Conservation (phyloP, 2,888 invertebrate species). For the Antheraea assamensis region DNA sequence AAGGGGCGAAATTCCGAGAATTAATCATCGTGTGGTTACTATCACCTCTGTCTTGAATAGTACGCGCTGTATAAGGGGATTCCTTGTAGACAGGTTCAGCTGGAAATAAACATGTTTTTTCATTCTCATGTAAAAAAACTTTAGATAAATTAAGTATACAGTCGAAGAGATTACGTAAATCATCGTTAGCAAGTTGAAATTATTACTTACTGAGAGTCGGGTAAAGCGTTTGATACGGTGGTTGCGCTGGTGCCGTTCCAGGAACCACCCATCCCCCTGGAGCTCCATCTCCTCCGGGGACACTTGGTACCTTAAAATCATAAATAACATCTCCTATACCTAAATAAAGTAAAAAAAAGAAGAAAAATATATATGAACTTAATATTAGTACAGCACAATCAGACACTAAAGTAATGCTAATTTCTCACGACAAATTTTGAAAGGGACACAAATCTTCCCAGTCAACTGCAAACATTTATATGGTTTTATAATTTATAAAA, state of each 20-base stretch:
- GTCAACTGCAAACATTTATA: too few species aligned
- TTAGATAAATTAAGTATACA: too few species aligned
- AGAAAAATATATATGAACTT: too few species aligned
- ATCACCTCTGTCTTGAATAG: slow-evolving; percentile 85
- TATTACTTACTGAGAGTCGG: slow-evolving; percentile 69
- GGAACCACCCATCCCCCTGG: slow-evolving; percentile 69
- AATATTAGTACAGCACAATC: too few species aligned
- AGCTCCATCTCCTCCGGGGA: slow-evolving; percentile 44
- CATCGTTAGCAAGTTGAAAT: background rate
- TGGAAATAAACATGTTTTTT: slow-evolving; percentile 41
- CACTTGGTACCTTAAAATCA: slow-evolving; percentile 44
- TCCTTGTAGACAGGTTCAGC: slow-evolving; percentile 86
- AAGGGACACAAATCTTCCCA: too few species aligned
- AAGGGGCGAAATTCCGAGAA: slow-evolving; percentile 81
- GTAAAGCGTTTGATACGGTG: slow-evolving; percentile 66
- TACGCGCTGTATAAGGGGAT: slow-evolving; percentile 82
- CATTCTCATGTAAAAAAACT: background rate
- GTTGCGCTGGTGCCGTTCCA: slow-evolving; percentile 52
- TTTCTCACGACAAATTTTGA: too few species aligned
- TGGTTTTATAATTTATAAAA: too few species aligned
- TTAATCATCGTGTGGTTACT: slow-evolving; percentile 80
- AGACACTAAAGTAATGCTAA: too few species aligned
- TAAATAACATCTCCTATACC: background rate
- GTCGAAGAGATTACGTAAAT: background rate
- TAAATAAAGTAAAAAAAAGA: too few species aligned